phyloP scores from a whole-genome alignment of 2,113 vertebrate genomes.

The Cololabis saira region DNA sequence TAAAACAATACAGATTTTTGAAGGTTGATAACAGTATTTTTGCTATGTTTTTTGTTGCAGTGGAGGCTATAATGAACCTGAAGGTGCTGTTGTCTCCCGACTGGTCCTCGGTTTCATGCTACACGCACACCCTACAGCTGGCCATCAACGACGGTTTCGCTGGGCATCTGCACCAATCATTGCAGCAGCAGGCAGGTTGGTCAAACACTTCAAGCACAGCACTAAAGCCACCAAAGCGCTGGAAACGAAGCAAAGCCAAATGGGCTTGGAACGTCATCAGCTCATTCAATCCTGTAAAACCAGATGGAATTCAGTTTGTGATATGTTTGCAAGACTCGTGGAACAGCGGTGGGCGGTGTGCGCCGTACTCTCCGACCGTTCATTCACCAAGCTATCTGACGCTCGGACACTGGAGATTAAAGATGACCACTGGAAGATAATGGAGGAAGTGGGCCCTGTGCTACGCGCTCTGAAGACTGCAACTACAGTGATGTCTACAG shows the following conservation, averaged over 20 bases:
- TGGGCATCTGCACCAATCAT: too few species aligned
- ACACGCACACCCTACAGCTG: neutral
- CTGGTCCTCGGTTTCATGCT: neutral
- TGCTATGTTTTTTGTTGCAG: too few species aligned
- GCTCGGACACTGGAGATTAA: neutral
- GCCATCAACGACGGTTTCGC: neutral
- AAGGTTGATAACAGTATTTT: too few species aligned
- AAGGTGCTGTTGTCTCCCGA: too few species aligned
- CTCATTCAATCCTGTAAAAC: slow-evolving; percentile 6
- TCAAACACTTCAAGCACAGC: neutral
- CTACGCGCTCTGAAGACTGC: too few species aligned
- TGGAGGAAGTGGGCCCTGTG: too few species aligned
- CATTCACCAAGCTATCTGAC: neutral
- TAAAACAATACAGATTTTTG: too few species aligned
- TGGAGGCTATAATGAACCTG: too few species aligned
- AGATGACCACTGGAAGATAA: neutral
- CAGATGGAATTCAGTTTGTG: slow-evolving; percentile 1
- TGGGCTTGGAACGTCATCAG: too few species aligned
- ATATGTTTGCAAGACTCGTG: neutral
- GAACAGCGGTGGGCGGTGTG: slow-evolving; percentile 3
- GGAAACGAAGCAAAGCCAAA: neutral
- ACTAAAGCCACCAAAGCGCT: neutral
- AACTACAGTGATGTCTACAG: too few species aligned
- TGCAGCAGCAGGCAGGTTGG: too few species aligned
- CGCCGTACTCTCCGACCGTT: neutral